Conservation (phyloP, 2,113 vertebrate species). For the Pipra filicauda region DNA sequence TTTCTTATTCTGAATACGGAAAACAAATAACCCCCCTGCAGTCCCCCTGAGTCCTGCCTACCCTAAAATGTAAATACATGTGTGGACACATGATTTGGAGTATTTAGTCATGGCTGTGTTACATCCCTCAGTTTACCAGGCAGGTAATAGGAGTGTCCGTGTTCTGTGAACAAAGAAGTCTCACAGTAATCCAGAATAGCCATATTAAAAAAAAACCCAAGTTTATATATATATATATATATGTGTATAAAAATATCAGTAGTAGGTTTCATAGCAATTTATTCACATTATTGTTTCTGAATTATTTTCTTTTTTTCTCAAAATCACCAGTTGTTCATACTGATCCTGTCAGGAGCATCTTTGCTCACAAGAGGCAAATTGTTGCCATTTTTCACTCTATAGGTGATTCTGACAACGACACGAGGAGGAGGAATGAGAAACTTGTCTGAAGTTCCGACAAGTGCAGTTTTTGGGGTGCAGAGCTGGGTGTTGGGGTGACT, state of each 20-base stretch:
- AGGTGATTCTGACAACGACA: neutral
- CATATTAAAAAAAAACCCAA: neutral
- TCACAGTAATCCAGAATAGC: neutral
- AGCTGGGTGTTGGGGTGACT: neutral
- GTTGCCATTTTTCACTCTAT: neutral
- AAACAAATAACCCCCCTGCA: neutral
- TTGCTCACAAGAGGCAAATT: neutral
- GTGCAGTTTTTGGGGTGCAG: neutral
- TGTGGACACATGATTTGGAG: neutral
- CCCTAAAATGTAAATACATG: neutral
- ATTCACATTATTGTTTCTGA: neutral
- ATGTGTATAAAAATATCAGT: neutral
- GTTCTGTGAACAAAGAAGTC: neutral
- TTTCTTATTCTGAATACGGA: slow-evolving; percentile 22
- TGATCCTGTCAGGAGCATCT: neutral
- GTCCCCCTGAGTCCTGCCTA: neutral
- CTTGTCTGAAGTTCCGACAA: neutral
- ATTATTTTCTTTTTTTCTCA: neutral
- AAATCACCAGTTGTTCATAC: neutral
- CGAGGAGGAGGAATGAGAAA: neutral
- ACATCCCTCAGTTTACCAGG: neutral
- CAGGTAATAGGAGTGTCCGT: neutral
- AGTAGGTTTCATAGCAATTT: neutral
- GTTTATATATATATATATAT: too few species aligned
- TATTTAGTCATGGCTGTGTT: neutral